These are phyloP conservation scores for Yponomeuta sedellus DNA, from an alignment of 2,888 invertebrate genomes.

Conservation along the genomic window DNA sequence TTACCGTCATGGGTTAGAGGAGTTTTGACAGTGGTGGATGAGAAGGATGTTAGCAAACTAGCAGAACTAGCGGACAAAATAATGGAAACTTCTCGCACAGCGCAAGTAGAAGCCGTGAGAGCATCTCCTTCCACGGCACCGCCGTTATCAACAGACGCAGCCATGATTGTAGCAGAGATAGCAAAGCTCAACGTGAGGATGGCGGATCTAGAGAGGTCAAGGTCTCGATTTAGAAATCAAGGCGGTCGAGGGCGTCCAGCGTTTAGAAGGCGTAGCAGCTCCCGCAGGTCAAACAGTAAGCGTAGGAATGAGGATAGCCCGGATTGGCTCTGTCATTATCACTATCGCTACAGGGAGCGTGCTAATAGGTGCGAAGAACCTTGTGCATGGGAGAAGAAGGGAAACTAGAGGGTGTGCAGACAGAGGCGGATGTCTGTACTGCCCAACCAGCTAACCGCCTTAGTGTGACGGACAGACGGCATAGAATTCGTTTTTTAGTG, in stretches of 20 bases:
- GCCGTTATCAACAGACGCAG: background rate
- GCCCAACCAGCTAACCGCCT: constrained; percentile 13
- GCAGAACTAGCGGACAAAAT: constrained; percentile 18
- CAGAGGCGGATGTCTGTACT: constrained; percentile 15
- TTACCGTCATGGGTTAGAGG: constrained; percentile 13
- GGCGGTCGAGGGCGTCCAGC: no score
- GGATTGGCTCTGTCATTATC: constrained; percentile 17
- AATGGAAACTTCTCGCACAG: constrained; percentile 7
- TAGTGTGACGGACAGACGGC: constrained; percentile 13
- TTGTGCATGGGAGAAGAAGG: constrained; percentile 8
- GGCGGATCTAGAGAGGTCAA: constrained; percentile 1
- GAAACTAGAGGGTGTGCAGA: constrained; percentile 14
- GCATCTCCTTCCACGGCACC: background rate
- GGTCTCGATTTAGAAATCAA: background rate
- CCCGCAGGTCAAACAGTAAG: no score
- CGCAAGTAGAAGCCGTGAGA: background rate
- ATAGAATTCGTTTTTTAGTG: constrained; percentile 14
- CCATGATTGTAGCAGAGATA: background rate
- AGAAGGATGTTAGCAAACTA: constrained; percentile 9
- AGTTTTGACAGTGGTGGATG: constrained; percentile 15
- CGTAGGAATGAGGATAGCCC: background rate
- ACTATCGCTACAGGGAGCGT: constrained; percentile 10
- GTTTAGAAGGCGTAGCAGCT: no score
- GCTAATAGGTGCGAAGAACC: constrained; percentile 11
- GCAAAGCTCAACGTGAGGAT: constrained; percentile 3